Evolutionary conservation across 2,113 vertebrate species (phyloP).

Genomic region (Oreochromis spilurus): DNA sequence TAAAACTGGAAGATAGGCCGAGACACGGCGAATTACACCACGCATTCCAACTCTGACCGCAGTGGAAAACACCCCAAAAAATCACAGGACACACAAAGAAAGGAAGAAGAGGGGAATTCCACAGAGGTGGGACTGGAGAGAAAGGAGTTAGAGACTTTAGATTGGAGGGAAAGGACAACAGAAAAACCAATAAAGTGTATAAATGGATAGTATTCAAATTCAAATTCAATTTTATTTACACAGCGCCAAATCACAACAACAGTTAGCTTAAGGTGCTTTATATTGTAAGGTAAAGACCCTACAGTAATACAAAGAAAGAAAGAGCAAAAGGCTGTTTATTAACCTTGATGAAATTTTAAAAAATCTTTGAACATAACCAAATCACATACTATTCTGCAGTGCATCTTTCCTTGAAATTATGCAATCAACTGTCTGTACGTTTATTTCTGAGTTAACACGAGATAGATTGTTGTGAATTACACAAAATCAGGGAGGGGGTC

Average conservation of each 20-base stretch:
- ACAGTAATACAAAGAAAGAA: background rate
- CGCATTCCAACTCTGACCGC: slow-evolving; percentile 44
- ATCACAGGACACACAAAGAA: background rate
- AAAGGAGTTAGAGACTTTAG: background rate
- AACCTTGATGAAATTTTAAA: background rate
- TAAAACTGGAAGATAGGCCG: slow-evolving; percentile 52
- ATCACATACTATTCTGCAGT: background rate
- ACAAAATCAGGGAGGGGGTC: fast-evolving
- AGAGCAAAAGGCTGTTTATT: background rate
- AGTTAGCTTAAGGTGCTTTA: background rate
- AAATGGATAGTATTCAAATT: background rate
- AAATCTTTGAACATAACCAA: background rate
- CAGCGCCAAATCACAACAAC: background rate
- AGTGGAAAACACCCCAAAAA: background rate
- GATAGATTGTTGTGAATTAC: background rate
- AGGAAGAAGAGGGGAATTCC: background rate
- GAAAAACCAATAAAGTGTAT: background rate
- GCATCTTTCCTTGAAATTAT: background rate
- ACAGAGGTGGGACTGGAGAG: background rate
- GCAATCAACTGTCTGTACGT: background rate
- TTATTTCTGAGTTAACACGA: background rate
- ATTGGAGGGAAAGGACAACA: background rate
- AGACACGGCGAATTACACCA: slow-evolving; percentile 52
- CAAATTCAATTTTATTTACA: background rate
- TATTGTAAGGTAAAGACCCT: background rate